A percentile compares a stretch with the other conserved stretches of the same genome.
phyloP scores from a whole-genome alignment of 2,797 vertebrate genomes.

The Pangasius djambal region DNA sequence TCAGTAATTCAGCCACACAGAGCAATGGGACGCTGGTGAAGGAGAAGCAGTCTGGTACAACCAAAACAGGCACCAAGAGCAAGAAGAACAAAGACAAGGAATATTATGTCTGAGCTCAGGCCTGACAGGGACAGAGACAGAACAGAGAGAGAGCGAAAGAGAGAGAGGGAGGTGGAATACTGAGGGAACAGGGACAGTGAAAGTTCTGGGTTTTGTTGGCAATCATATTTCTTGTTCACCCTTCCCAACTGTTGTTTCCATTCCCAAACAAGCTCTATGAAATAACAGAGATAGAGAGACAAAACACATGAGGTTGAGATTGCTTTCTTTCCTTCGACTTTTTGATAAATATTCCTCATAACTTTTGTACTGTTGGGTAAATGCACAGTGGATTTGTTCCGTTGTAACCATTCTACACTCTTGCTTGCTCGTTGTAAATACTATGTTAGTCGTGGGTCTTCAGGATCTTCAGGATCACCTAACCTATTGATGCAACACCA shows the following conservation, averaged over 20 bases:
- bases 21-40: conserved; percentile 90
- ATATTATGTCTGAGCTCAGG: conserved; percentile 88
- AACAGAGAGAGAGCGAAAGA: conserved; percentile 28
- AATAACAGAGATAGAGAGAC: not conserved
- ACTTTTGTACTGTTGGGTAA: conserved; percentile 40
- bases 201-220: conserved; percentile 33
- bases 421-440: conserved; percentile 49
- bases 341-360: conserved; percentile 41
- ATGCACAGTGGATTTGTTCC: conserved; percentile 21
- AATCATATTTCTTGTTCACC: conserved; percentile 32
- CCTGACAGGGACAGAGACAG: conserved; percentile 24
- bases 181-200: conserved; percentile 28
- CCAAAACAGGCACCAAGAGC: conserved; percentile 89
- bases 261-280: conserved; percentile 8
- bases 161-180: conserved; percentile 49
- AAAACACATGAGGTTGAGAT: not conserved
- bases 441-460: conserved; percentile 20
- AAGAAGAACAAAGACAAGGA: conserved; percentile 98
- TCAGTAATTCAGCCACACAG: conserved; percentile 89
- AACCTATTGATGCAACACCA: conserved; percentile 35
- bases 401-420: not conserved
- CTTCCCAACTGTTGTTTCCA: conserved; percentile 21
- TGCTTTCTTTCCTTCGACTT: conserved; percentile 15
- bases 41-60: conserved; percentile 83
- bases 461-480: conserved; percentile 21